Evolutionary conservation across 2,113 vertebrate genomes (phyloP).

Genomic region (Eudyptes chrysolophus): DNA sequence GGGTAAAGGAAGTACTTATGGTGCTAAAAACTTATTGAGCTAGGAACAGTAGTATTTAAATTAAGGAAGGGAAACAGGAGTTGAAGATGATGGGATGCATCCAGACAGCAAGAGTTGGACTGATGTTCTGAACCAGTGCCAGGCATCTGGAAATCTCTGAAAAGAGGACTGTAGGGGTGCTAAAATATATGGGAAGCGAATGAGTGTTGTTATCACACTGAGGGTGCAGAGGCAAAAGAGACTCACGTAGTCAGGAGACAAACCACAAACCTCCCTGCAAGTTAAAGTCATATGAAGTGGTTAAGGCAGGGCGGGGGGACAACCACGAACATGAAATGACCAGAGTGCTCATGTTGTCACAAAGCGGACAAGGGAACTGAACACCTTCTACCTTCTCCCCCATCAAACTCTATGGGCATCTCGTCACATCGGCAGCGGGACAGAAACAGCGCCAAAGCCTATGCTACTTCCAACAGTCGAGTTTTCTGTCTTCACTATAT

Average conservation of each 20-base stretch:
- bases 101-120: background rate
- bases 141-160: background rate
- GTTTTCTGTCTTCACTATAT: background rate
- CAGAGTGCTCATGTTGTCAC: background rate
- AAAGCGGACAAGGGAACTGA: background rate
- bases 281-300: background rate
- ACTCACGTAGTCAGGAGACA: background rate
- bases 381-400: background rate
- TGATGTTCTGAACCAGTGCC: background rate
- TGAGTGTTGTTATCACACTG: background rate
- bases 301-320: background rate
- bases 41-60: background rate
- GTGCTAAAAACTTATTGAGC: background rate
- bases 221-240: background rate
- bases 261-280: background rate
- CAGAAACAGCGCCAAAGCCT: background rate
- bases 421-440: background rate
- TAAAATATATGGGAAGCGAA: background rate
- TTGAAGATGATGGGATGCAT: background rate
- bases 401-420: background rate
- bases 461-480: accelerated
- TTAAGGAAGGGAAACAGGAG: background rate
- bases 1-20: background rate
- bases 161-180: accelerated
- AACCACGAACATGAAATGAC: background rate